A percentile compares a stretch with the other conserved stretches of the same genome.
Evolutionary conservation across 2,797 vertebrate genomes (phyloP).

Genomic region (Arctocebus calabarensis): DNA sequence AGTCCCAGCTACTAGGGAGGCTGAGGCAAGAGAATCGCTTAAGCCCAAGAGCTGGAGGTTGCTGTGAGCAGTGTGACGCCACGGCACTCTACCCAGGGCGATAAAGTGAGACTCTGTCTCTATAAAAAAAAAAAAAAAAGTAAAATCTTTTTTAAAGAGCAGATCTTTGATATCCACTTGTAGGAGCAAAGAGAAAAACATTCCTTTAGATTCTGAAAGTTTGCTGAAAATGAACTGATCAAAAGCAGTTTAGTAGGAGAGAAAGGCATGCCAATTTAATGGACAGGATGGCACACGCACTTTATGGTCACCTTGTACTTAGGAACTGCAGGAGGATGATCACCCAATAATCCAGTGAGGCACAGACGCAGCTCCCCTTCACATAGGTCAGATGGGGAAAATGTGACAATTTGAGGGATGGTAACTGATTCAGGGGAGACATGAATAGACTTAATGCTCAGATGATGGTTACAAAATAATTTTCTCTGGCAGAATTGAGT

Average conservation of each 20-base stretch:
- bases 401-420: neutral
- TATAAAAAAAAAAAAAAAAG: no score
- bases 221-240: neutral
- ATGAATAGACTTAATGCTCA: neutral
- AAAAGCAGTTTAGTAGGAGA: neutral
- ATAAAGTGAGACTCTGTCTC: no score
- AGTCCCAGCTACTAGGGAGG: no score
- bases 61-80: no score
- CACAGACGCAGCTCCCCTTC: neutral
- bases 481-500: neutral
- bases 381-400: neutral
- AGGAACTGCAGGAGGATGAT: neutral
- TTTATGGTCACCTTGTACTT: no score
- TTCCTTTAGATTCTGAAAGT: neutral
- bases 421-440: neutral
- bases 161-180: neutral
- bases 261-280: neutral
- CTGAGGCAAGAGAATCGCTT: no score
- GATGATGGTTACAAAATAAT: neutral
- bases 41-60: no score
- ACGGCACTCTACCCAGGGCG: no score
- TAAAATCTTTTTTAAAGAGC: neutral
- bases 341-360: neutral
- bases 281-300: neutral
- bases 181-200: neutral